Conservation (phyloP, 1,140 invertebrate genomes). For the Steinernema feltiae region DNA sequence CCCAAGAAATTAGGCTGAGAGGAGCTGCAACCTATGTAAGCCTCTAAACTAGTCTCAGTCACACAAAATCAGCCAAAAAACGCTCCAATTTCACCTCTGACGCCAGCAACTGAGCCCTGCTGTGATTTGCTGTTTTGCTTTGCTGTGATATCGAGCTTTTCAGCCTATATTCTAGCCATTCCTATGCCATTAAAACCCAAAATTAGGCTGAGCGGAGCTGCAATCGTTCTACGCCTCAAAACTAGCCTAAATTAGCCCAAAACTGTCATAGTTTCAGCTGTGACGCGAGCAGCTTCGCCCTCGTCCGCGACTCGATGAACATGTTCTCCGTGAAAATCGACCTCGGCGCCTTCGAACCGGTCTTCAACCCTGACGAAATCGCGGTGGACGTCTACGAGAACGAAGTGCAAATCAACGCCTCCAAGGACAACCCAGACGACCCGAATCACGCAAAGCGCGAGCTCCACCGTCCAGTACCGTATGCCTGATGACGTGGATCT, state of each 20-base stretch:
- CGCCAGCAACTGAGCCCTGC: too few species aligned
- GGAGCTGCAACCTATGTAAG: too few species aligned
- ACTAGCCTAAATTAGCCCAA: neutral
- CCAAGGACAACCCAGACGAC: constrained; percentile 30
- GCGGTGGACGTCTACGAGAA: constrained; percentile 34
- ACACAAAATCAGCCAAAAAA: too few species aligned
- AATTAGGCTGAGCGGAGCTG: too few species aligned
- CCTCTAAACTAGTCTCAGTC: too few species aligned
- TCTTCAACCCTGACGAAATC: constrained; percentile 30
- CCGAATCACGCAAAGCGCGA: constrained; percentile 24
- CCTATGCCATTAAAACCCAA: too few species aligned
- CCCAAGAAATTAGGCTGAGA: too few species aligned
- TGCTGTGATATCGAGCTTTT: too few species aligned
- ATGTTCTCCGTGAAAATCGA: constrained; percentile 28
- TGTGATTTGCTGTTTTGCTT: too few species aligned
- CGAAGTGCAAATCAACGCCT: constrained; percentile 35
- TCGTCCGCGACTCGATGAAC: constrained; percentile 18
- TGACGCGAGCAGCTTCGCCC: constrained; percentile 18
- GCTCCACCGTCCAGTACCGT: constrained; percentile 34
- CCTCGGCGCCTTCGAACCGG: constrained; percentile 17
- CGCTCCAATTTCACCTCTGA: too few species aligned
- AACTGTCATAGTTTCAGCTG: constrained; percentile 17
- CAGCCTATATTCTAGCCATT: too few species aligned
- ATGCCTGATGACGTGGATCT: constrained; percentile 35
- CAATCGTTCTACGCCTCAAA: too few species aligned